Evolutionary conservation across 2,797 vertebrate species (phyloP), one percentile per base, ranked within the genome.

Genomic region (Siniperca scherzeri): DNA sequence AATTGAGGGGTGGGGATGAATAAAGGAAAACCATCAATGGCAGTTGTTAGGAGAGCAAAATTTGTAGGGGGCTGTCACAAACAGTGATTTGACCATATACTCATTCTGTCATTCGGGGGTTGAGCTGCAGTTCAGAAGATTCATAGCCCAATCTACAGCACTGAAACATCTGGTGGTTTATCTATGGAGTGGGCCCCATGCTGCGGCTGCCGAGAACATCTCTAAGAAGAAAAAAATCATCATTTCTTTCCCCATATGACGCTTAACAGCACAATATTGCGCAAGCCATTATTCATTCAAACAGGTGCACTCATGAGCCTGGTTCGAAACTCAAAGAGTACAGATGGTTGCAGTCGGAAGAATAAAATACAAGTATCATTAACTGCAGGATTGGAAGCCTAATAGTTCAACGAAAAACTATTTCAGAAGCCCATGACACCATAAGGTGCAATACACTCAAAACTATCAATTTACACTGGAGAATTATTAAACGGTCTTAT

Each of bases 381-480:
- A 88, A 89, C 83, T 68, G 72, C 50, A 21, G 70, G 78, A 88
- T 86, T 81, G 88, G 77, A 91, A 81, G 84, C 72, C 78, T 82
- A 56, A 91, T 88, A 89, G 75, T 78, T 90, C 86, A 77, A 81
- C 16, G 9, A 90, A 91, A 89, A 91, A 86, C 74, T 87, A 90
- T 88, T 91, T 82, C 82, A 80, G 66, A 59, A 78, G 52, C 74
- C 85, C 30, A n/a, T 78, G 84, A 86, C 70, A 87, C 81, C 59
- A 70, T 48, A 70, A 89, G 78, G 75, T 76, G 86, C 86, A 67
- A 75, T 84, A 38, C 50, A 73, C 74, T 89, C 80, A 77, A 89
- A 91, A 87, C 82, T 82, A 91, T 92, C 92, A 91, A 92, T 93
- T 92, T 89, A 80, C 84, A 83, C 83, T 62, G 64, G 77, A 87